These are phyloP conservation scores for Hemicentrotus pulcherrimus DNA, from an alignment of 35 echinoderm and acorn worm genomes.

Conservation along the genomic window DNA sequence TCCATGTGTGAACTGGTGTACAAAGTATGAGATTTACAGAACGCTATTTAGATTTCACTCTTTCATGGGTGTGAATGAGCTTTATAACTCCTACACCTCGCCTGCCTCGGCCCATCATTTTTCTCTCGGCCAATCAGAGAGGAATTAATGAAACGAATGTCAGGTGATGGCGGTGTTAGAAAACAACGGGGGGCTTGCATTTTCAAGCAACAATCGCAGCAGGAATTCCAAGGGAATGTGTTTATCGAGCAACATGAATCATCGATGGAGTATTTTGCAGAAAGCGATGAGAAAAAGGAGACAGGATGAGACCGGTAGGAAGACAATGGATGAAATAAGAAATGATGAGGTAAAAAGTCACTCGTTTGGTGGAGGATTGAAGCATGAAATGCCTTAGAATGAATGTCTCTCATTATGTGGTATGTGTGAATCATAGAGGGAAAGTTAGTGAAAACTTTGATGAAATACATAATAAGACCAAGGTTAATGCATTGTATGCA, in stretches of 20 bases:
- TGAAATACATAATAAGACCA: not conserved
- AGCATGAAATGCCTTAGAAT: not conserved
- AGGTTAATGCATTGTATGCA: not conserved
- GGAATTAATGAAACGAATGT: conserved; percentile 13
- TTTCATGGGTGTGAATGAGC: not conserved
- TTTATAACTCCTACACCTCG: not conserved
- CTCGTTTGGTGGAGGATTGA: not conserved
- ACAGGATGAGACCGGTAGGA: not conserved
- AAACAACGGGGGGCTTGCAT: not conserved
- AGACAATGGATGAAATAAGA: not conserved
- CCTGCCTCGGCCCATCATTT: not conserved
- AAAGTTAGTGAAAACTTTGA: not conserved
- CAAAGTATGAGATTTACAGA: not conserved
- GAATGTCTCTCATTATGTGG: not conserved
- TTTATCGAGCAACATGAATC: not conserved
- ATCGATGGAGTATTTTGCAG: not conserved
- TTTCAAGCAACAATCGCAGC: conserved; percentile 5
- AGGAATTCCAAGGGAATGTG: not conserved
- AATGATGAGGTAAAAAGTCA: conserved; percentile 2
- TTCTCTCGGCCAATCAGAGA: not conserved
- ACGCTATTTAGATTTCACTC: not conserved
- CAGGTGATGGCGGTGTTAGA: not conserved
- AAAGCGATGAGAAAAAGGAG: not conserved
- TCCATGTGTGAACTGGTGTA: not conserved
- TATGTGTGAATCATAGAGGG: not conserved